A percentile compares a stretch with the other conserved stretches of the same genome.
Conservation (phyloP, 2,113 vertebrate species). For the Balaeniceps rex region DNA sequence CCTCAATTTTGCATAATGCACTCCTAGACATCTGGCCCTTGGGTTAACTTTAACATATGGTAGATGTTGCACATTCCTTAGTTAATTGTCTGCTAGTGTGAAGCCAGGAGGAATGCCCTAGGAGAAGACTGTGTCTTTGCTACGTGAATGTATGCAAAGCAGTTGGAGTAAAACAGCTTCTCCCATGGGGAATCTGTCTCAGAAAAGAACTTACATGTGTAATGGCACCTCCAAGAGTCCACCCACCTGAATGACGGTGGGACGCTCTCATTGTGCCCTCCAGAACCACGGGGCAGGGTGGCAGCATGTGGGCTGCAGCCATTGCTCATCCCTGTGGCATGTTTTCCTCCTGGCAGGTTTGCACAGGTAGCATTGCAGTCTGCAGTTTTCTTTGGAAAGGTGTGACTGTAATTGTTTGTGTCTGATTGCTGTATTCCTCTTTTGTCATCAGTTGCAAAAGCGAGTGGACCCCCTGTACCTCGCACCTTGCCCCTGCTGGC, state of each 20-base stretch:
- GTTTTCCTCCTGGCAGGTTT: background rate
- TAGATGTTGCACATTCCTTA: background rate
- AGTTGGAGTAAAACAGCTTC: background rate
- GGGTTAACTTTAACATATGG: background rate
- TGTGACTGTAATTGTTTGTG: background rate
- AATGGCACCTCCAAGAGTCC: background rate
- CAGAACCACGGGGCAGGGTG: background rate
- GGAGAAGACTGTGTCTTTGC: background rate
- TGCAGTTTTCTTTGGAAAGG: background rate
- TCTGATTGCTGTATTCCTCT: background rate
- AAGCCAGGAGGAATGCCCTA: background rate
- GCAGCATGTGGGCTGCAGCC: background rate
- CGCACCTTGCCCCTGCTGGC: background rate
- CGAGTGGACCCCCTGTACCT: accelerated
- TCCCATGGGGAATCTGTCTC: background rate
- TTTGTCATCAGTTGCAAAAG: background rate
- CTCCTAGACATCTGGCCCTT: background rate
- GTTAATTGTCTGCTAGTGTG: background rate
- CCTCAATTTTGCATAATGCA: background rate
- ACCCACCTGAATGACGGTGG: background rate
- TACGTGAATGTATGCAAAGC: background rate
- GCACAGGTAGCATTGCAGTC: background rate
- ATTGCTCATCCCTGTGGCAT: background rate
- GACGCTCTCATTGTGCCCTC: background rate
- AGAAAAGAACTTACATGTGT: background rate